A percentile compares a stretch with the other conserved stretches of the same genome.
Evolutionary conservation across 2,113 vertebrate genomes (phyloP).

Genomic region (Rhinolophus ferrumequinum): DNA sequence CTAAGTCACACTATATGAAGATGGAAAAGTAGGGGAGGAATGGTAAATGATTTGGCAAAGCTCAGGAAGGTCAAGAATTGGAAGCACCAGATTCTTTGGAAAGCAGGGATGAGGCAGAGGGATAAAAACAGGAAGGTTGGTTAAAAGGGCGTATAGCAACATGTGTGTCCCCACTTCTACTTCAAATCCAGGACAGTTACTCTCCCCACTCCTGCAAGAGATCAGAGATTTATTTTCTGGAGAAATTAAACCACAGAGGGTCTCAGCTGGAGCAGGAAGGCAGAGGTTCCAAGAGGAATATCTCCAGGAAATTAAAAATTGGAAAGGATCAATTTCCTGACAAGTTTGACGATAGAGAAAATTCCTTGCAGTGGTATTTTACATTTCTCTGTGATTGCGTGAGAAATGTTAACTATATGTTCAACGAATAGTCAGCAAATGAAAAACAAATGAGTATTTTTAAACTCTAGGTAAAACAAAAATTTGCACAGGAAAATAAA

Average conservation of each 20-base stretch:
- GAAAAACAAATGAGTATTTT: slow-evolving; percentile 17
- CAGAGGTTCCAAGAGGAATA: background rate
- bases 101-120: background rate
- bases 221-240: background rate
- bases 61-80: background rate
- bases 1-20: background rate
- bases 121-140: background rate
- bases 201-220: background rate
- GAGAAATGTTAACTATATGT: background rate
- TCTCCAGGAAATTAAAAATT: slow-evolving; percentile 30
- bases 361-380: background rate
- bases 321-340: background rate
- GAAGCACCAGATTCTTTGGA: background rate
- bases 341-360: background rate
- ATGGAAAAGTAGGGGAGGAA: background rate
- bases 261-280: background rate
- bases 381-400: background rate
- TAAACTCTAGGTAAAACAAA: slow-evolving; percentile 51
- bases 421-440: slow-evolving; percentile 30
- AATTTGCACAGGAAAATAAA: slow-evolving; percentile 49
- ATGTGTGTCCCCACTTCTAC: background rate
- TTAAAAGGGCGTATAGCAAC: background rate
- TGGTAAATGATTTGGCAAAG: background rate
- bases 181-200: background rate
- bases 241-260: background rate